Evolutionary conservation across 2,797 vertebrate species (phyloP), one percentile per base, ranked within the genome.

Genomic region (Spea hammondii): DNA sequence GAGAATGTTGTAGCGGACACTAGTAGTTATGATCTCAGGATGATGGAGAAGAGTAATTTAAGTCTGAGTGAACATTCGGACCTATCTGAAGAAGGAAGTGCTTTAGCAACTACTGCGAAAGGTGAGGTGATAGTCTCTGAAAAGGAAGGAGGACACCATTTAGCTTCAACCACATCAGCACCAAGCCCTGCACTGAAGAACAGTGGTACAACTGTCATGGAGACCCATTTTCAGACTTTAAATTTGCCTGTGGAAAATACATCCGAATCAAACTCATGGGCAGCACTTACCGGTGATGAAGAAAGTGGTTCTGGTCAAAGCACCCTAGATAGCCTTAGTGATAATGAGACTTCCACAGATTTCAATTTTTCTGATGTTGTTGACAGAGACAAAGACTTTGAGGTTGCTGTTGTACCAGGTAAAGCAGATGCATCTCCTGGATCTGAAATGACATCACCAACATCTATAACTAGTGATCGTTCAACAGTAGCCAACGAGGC

Each of bases 321-420:
- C 82, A 83, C 88, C 32, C 89, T 91, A 79, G 96, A 96, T 84
- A 91, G 88, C 88, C 91, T 94, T 86, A 95, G 91, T 13, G 96
- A 98, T 92, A 97, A 95, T 0, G 96, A 99, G 91, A 96, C 95
- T 0, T 97, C 96, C 78, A 96, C 96, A 84, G 97, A 97, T 95
- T 97, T 98, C 94, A 96, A 92, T 93, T 95, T 97, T 88, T 90
- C 95, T 81, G 95, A 96, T 77, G 89, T 86, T 85, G 92, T 90
- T 74, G 95, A 95, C 82, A 94, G 84, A 90, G 74, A 82, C 70
- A 94, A 84, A 82, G 93, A 94, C 85, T 87, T 89, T 79, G 92
- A 95, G 89, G 92, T 92, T 87, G 89, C 93, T 85, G 87, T 88
- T 84, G 93, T 94, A 85, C 91, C 92, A 96, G 95, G 94, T 95